Conservation (phyloP, 2,888 invertebrate species). For the Tyria jacobaeae region DNA sequence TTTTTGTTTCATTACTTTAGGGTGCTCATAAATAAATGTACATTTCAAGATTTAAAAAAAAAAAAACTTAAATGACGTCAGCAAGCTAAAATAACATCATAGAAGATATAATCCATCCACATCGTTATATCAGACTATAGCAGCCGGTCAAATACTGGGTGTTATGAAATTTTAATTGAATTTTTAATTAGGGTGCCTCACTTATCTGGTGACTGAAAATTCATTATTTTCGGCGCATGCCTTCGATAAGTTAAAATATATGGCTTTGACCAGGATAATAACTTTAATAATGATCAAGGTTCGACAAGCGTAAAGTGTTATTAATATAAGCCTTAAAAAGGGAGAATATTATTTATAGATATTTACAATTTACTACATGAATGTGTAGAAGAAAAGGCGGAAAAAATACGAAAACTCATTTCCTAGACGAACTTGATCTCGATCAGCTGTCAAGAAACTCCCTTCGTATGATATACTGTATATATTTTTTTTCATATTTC, state of each 20-base stretch:
- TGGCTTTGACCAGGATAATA: not conserved
- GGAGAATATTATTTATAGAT: too few species aligned
- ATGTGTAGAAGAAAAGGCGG: not conserved
- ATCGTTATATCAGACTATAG: not conserved
- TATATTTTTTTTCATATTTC: conserved; percentile 28
- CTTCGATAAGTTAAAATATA: conserved; percentile 4
- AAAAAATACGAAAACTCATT: not conserved
- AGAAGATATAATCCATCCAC: not conserved
- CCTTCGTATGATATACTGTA: conserved; percentile 17
- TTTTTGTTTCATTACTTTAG: too few species aligned
- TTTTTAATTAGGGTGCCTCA: conserved; percentile 14
- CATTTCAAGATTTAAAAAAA: not conserved
- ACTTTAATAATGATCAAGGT: not conserved
- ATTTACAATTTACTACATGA: not conserved
- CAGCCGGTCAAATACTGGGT: conserved; percentile 9
- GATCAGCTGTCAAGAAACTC: conserved; percentile 11
- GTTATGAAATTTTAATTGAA: conserved; percentile 20
- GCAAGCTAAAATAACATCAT: not conserved
- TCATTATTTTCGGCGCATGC: not conserved
- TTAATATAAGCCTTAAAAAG: too few species aligned
- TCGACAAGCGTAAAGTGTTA: too few species aligned
- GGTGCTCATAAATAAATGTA: not conserved
- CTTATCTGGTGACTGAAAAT: conserved; percentile 14
- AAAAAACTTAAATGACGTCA: not conserved
- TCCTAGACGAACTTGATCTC: not conserved